These are phyloP conservation scores for Mus spretus DNA, from an alignment of 2,797 vertebrate genomes.

Conservation along the genomic window DNA sequence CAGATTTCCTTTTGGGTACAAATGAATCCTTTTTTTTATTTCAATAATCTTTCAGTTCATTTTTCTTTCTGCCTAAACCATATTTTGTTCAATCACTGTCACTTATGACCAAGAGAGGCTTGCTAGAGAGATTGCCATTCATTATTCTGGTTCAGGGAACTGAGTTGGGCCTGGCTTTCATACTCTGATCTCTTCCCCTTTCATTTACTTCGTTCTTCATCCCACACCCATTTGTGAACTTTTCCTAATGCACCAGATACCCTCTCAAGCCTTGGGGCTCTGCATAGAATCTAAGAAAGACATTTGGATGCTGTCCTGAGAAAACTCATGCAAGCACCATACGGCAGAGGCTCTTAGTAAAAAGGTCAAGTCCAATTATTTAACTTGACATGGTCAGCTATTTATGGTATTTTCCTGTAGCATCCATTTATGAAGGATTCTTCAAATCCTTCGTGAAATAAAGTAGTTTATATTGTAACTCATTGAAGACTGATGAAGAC, in stretches of 20 bases:
- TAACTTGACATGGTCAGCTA: neutral
- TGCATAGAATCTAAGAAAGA: neutral
- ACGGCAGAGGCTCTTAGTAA: neutral
- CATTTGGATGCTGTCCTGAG: neutral
- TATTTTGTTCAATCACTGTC: conserved; percentile 46
- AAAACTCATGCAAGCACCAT: neutral
- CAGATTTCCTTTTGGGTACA: conserved; percentile 49
- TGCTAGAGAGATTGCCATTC: neutral
- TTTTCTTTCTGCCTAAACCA: conserved; percentile 28
- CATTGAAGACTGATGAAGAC: neutral
- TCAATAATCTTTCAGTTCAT: neutral
- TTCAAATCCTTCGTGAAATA: conserved; percentile 7
- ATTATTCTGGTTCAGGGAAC: conserved; percentile 9
- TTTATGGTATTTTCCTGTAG: conserved; percentile 19
- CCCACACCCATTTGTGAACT: neutral
- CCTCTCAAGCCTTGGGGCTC: neutral
- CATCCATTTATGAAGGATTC: neutral
- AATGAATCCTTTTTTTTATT: conserved; percentile 22
- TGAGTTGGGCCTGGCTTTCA: neutral
- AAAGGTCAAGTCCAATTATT: neutral
- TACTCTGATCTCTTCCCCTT: neutral
- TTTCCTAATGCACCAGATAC: neutral
- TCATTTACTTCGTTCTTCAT: neutral
- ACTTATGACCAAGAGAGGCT: conserved; percentile 46
- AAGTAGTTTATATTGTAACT: neutral